Conservation (phyloP, 2,888 invertebrate genomes). For the Callimorpha dominula region DNA sequence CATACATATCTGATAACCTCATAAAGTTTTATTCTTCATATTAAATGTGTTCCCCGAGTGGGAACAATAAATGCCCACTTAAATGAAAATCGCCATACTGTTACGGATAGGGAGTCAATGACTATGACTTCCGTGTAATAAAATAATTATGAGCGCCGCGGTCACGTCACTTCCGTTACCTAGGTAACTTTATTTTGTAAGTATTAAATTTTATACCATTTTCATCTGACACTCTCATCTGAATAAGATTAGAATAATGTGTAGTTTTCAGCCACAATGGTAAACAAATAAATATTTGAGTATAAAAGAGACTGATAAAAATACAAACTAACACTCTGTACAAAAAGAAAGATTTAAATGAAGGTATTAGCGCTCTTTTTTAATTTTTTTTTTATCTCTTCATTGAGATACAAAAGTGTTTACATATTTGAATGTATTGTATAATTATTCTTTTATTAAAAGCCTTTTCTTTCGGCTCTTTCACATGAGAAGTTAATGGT, state of each 20-base stretch:
- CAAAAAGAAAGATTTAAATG: too few relatives aligned
- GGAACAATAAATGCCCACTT: slow-evolving; percentile 14
- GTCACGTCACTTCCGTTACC: slow-evolving; percentile 51
- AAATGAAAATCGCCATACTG: slow-evolving; percentile 32
- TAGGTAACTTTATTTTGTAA: slow-evolving; percentile 27
- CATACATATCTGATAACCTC: background rate
- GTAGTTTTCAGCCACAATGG: too few relatives aligned
- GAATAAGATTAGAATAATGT: background rate
- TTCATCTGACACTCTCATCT: background rate
- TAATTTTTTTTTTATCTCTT: too few relatives aligned
- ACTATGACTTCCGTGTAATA: slow-evolving; percentile 48
- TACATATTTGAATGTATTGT: too few relatives aligned
- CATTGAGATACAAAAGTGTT: too few relatives aligned
- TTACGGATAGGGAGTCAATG: slow-evolving; percentile 40
- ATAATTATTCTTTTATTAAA: too few relatives aligned
- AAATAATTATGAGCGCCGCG: slow-evolving; percentile 46
- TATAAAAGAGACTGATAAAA: background rate
- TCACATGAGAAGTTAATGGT: too few relatives aligned
- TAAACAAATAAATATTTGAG: too few relatives aligned
- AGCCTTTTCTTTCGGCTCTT: too few relatives aligned
- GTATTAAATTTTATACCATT: slow-evolving; percentile 6
- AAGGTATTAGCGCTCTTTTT: too few relatives aligned
- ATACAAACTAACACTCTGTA: background rate
- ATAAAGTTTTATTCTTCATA: background rate
- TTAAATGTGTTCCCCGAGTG: background rate